Percentiles rank a stretch among this genome's conserved stretches.
phyloP scores from a whole-genome alignment of 2,797 vertebrate species.

The Clarias platycephalus region DNA sequence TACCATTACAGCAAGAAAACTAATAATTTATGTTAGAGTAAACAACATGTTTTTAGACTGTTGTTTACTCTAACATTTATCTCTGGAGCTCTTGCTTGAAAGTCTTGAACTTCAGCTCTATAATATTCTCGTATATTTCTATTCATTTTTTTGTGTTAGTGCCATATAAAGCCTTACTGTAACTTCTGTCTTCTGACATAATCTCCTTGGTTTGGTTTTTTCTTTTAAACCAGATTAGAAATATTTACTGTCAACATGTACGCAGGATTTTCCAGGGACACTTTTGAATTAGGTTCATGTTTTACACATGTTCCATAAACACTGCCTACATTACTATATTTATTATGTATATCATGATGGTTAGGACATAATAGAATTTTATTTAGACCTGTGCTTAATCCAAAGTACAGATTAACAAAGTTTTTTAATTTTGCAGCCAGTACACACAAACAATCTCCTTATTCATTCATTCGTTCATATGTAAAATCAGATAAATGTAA shows the following conservation, averaged over 20 bases:
- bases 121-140: background rate
- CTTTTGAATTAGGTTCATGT: background rate
- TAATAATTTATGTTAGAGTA: background rate
- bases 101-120: background rate
- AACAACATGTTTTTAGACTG: background rate
- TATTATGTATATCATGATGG: background rate
- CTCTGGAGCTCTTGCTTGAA: too few relatives aligned
- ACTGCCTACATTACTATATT: background rate
- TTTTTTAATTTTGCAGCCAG: background rate
- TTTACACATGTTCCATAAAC: background rate
- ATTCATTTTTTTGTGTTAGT: background rate
- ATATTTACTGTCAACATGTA: background rate
- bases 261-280: background rate
- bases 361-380: background rate
- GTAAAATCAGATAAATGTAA: background rate
- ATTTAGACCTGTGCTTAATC: background rate
- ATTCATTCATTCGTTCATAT: background rate
- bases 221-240: background rate
- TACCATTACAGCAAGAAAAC: background rate
- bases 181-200: background rate
- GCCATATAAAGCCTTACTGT: background rate
- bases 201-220: background rate
- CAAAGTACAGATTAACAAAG: background rate
- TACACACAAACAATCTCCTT: too few relatives aligned
- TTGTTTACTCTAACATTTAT: background rate